phyloP scores from a whole-genome alignment of 2,888 invertebrate species.

The Ferrisia virgata region DNA sequence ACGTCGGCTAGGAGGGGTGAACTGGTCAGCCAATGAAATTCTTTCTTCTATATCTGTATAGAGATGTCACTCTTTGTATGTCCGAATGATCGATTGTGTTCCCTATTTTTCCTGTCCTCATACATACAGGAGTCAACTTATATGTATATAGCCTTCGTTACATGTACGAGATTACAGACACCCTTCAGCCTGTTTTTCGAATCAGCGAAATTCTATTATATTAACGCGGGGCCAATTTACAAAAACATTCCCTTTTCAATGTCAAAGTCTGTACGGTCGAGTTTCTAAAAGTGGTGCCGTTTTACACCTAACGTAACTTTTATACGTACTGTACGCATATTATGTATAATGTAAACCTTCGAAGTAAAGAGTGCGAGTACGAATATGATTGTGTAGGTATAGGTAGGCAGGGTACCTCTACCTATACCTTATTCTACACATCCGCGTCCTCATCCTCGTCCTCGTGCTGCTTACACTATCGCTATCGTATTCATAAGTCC shows the following conservation, averaged over 20 bases:
- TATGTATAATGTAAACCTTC: no score
- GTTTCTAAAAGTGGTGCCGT: constrained; percentile 24
- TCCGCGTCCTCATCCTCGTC: background rate
- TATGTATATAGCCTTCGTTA: constrained; percentile 31
- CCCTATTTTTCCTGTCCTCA: constrained; percentile 31
- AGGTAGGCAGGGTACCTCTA: no score
- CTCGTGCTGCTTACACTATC: background rate
- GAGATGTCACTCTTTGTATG: constrained; percentile 45
- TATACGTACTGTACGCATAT: no score
- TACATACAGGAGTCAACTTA: constrained; percentile 39
- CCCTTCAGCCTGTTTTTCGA: constrained; percentile 12
- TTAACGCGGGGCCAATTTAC: constrained; percentile 22
- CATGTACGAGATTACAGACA: constrained; percentile 35
- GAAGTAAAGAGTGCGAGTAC: no score
- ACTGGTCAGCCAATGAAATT: constrained; percentile 44
- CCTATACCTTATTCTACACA: background rate
- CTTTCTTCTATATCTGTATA: constrained; percentile 43
- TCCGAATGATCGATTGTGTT: constrained; percentile 46
- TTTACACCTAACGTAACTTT: background rate
- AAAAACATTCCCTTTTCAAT: constrained; percentile 42
- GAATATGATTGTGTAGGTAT: background rate
- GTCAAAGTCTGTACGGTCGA: constrained; percentile 28
- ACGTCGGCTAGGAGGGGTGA: constrained; percentile 38
- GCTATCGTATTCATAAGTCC: constrained; percentile 15
- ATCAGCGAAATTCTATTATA: constrained; percentile 22